Conservation (phyloP, 2,113 vertebrate genomes). For the Monarcha castaneiventris region DNA sequence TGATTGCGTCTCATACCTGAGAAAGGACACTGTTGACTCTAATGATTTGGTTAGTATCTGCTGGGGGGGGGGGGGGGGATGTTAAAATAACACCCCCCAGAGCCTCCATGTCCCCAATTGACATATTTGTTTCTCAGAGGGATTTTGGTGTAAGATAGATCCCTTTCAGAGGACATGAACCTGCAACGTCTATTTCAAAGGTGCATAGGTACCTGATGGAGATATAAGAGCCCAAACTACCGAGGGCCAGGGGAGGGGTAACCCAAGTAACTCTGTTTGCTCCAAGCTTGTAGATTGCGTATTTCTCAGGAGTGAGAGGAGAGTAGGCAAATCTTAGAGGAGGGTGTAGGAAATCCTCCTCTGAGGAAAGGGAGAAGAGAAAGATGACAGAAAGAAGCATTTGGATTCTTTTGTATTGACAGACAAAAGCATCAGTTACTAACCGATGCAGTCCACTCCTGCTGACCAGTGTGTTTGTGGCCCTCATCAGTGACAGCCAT, state of each 20-base stretch:
- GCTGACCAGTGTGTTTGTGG: background rate
- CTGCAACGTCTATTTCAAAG: background rate
- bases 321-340: background rate
- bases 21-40: background rate
- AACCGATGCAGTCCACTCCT: background rate
- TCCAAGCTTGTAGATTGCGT: background rate
- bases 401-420: background rate
- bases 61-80: accelerated
- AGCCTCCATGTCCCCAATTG: background rate
- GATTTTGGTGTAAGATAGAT: background rate
- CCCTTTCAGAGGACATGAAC: background rate
- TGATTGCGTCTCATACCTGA: background rate
- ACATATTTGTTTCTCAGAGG: background rate
- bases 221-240: background rate
- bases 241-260: background rate
- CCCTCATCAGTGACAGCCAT: background rate
- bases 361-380: background rate
- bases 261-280: background rate
- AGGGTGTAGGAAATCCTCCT: background rate
- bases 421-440: background rate
- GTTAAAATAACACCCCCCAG: background rate
- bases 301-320: background rate
- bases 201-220: background rate
- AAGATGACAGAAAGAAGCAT: background rate
- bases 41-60: background rate